Conservation (phyloP, 30 jellyfish, hydroid and myxozoan genomes). For the Catostylus mosaicus region DNA sequence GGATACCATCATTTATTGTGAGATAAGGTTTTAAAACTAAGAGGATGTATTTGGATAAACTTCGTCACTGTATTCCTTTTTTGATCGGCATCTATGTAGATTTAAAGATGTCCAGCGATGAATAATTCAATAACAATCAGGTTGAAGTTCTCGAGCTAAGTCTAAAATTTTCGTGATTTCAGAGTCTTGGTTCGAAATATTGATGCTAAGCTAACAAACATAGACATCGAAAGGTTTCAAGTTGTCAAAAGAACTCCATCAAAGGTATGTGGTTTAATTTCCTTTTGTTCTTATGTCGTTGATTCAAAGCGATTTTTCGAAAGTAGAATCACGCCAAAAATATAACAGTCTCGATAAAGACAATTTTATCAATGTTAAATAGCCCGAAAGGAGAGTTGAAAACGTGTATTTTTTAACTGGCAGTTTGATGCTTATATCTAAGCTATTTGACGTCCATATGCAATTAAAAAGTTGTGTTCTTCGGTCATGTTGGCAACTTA, state of each 20-base stretch:
- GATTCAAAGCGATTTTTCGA: no score
- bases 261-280: not conserved
- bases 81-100: not conserved
- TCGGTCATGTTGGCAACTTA: no score
- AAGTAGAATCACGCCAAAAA: no score
- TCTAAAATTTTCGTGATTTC: not conserved
- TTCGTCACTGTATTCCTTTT: not conserved
- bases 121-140: not conserved
- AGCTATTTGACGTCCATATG: no score
- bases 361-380: no score
- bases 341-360: no score
- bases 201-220: not conserved
- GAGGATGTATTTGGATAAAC: constrained; percentile 1
- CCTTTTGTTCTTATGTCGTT: no score
- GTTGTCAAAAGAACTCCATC: not conserved
- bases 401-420: no score
- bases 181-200: not conserved
- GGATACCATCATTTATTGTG: not conserved
- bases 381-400: no score
- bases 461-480: no score
- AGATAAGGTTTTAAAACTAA: not conserved
- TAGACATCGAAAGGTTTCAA: not conserved
- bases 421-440: no score
- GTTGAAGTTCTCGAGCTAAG: not conserved
- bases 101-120: not conserved